Conservation (phyloP, 1,140 invertebrate genomes). For the Brachionus rotundiformis region DNA sequence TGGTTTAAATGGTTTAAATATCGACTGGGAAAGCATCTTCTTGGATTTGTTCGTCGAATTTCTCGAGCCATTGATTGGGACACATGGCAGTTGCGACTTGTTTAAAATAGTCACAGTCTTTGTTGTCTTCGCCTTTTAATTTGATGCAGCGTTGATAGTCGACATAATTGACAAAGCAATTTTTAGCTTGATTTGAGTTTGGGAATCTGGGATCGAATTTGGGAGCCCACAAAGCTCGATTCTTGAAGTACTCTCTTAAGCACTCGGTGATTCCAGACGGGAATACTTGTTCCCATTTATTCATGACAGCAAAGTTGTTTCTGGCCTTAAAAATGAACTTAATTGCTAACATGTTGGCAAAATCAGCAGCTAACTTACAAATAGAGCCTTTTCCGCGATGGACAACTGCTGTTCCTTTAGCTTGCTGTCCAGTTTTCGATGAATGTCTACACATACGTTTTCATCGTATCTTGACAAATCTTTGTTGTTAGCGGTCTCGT, state of each 20-base stretch:
- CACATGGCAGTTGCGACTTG: conserved; percentile 30
- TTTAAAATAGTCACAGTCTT: conserved; percentile 52
- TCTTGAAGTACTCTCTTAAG: conserved; percentile 44
- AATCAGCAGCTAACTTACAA: neutral
- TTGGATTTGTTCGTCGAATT: conserved; percentile 51
- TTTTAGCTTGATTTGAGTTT: conserved; percentile 51
- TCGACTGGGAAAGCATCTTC: conserved; percentile 43
- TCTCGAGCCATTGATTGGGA: conserved; percentile 46
- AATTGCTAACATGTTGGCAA: neutral
- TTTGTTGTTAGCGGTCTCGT: conserved; percentile 4
- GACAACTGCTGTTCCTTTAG: neutral
- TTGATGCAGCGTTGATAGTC: conserved; percentile 52
- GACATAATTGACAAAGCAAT: conserved; percentile 52
- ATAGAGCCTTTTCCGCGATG: neutral
- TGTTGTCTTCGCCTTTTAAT: conserved; percentile 35
- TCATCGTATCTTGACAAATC: conserved; percentile 47
- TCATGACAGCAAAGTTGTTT: conserved; percentile 44
- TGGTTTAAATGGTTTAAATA: neutral
- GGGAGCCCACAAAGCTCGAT: conserved; percentile 39
- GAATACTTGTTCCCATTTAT: conserved; percentile 50
- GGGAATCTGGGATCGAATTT: conserved; percentile 52
- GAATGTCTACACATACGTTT: conserved; percentile 38
- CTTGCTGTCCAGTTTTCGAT: conserved; percentile 34
- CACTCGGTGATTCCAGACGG: conserved; percentile 42
- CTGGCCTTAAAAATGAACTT: conserved; percentile 21